Conservation (phyloP, 2,113 vertebrate genomes). For the Paraplagusia blochii region DNA sequence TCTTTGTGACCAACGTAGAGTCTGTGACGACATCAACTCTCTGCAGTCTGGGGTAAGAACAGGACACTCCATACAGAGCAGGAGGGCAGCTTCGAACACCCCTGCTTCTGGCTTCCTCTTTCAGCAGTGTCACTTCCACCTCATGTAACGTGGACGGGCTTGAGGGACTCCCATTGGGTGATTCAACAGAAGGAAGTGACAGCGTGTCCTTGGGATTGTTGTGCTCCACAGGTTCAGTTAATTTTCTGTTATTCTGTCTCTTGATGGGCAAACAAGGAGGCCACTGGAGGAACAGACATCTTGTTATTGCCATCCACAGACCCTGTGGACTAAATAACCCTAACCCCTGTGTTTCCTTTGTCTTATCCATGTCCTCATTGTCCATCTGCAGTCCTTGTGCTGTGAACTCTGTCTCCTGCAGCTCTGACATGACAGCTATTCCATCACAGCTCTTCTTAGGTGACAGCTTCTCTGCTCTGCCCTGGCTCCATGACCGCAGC, state of each 20-base stretch:
- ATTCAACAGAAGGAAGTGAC: slow-evolving; percentile 33
- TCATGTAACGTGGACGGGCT: slow-evolving; percentile 24
- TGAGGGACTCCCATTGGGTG: slow-evolving; percentile 50
- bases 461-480: slow-evolving; percentile 11
- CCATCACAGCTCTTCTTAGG: slow-evolving; percentile 7
- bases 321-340: slow-evolving; percentile 55
- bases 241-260: slow-evolving; percentile 42
- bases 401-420: slow-evolving; percentile 16
- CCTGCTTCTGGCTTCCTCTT: slow-evolving; percentile 32
- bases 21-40: slow-evolving; percentile 43
- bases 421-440: slow-evolving; percentile 9
- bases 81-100: slow-evolving; percentile 20
- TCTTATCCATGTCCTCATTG: slow-evolving; percentile 13
- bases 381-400: slow-evolving; percentile 2
- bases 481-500: not conserved
- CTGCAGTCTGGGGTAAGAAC: slow-evolving; percentile 42
- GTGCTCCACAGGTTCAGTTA: slow-evolving; percentile 38
- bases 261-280: slow-evolving; percentile 55
- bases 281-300: slow-evolving; percentile 65
- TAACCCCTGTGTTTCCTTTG: slow-evolving; percentile 13
- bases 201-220: slow-evolving; percentile 28
- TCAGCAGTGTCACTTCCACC: slow-evolving; percentile 17
- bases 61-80: slow-evolving; percentile 34
- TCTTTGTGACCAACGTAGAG: slow-evolving; percentile 31
- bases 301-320: slow-evolving; percentile 59